phyloP scores from a whole-genome alignment of 2,113 vertebrate species.

The Pedetes capensis region DNA sequence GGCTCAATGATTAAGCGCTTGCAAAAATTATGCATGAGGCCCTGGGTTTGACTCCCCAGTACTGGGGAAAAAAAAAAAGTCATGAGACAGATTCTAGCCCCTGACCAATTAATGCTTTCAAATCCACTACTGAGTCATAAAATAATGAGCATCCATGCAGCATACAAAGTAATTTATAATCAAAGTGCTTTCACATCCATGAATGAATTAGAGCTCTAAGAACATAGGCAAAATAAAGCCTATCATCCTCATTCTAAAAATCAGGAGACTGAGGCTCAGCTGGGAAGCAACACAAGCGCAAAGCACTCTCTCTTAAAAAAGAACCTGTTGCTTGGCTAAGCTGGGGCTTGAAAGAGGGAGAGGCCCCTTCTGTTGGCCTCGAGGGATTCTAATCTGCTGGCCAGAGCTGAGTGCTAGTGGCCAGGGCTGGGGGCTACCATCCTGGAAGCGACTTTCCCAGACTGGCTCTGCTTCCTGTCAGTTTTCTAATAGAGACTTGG shows the following conservation, averaged over 20 bases:
- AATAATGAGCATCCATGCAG: too few relatives aligned
- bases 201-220: not conserved
- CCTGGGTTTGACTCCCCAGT: too few relatives aligned
- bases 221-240: not conserved
- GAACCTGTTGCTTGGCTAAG: not conserved
- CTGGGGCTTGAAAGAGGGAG: not conserved
- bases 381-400: not conserved
- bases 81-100: not conserved
- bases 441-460: not conserved
- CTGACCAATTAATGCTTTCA: not conserved
- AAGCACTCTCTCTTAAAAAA: not conserved
- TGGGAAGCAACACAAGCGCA: too few relatives aligned
- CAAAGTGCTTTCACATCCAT: not conserved
- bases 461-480: not conserved
- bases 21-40: too few relatives aligned
- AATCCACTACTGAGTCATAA: not conserved
- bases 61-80: too few relatives aligned
- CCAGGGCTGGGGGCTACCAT: not conserved
- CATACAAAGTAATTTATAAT: not conserved
- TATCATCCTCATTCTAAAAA: not conserved
- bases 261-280: not conserved
- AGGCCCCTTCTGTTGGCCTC: not conserved
- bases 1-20: too few relatives aligned
- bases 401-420: not conserved
- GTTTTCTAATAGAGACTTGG: not conserved